phyloP scores from a whole-genome alignment of 2,113 vertebrate species.

The Tapirus terrestris region DNA sequence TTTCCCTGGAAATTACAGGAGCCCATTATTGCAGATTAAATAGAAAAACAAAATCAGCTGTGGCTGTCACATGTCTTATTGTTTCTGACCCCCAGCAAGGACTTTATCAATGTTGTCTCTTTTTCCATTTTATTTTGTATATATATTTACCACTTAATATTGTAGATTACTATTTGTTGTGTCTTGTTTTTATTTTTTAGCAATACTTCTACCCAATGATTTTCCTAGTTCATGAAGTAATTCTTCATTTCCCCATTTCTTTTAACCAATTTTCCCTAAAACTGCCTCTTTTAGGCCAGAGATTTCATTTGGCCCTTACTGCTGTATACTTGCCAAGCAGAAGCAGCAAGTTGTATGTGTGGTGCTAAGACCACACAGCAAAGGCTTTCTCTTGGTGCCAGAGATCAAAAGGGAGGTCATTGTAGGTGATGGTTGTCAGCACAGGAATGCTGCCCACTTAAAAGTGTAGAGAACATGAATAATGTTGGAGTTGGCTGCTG shows the following conservation, averaged over 20 bases:
- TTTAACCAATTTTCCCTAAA: background rate
- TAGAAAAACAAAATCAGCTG: background rate
- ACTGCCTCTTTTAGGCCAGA: background rate
- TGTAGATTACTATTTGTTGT: background rate
- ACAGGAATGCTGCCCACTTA: background rate
- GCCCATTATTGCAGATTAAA: background rate
- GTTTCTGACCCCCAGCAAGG: background rate
- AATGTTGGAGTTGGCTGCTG: background rate
- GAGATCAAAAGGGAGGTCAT: background rate
- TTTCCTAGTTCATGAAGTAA: background rate
- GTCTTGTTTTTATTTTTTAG: background rate
- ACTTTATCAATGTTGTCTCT: background rate
- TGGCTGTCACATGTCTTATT: rapidly evolving
- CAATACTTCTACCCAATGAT: background rate
- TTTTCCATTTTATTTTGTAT: background rate
- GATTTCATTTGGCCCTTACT: background rate
- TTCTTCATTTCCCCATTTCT: background rate
- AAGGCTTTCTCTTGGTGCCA: background rate
- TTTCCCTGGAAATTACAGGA: background rate
- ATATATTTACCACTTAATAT: background rate
- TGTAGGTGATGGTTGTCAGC: background rate
- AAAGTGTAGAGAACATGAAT: background rate
- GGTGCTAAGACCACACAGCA: background rate
- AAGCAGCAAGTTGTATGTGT: background rate
- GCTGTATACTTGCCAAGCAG: background rate